Percentiles rank a stretch among this genome's conserved stretches.
phyloP scores from a whole-genome alignment of 2,113 vertebrate species.

The Osmerus eperlanus region DNA sequence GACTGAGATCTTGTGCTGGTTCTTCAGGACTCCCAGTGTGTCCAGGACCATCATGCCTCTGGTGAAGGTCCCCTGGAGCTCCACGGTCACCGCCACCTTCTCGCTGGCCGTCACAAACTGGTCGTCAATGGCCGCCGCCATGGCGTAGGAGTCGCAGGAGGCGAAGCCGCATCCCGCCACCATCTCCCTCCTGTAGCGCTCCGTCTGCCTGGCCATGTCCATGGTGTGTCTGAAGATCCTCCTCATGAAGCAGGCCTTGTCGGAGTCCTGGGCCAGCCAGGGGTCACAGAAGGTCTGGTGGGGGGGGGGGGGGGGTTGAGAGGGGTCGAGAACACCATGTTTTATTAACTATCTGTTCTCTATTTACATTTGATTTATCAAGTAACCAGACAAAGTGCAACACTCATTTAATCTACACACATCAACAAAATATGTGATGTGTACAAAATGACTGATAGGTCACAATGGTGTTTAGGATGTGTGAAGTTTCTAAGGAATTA shows the following conservation, averaged over 20 bases:
- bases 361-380: background rate
- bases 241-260: slow-evolving; percentile 72
- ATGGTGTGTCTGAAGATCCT: slow-evolving; percentile 57
- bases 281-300: slow-evolving; percentile 67
- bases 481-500: slow-evolving; percentile 34
- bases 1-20: slow-evolving; percentile 63
- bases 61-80: slow-evolving; percentile 57
- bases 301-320: background rate
- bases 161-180: slow-evolving; percentile 58
- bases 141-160: slow-evolving; percentile 71
- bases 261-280: slow-evolving; percentile 60
- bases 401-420: no score
- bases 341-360: background rate
- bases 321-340: background rate
- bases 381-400: no score
- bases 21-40: slow-evolving; percentile 55
- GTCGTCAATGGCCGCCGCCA: slow-evolving; percentile 70
- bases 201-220: background rate
- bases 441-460: no score
- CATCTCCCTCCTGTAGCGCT: slow-evolving; percentile 37
- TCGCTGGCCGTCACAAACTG: slow-evolving; percentile 47
- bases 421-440: no score
- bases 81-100: slow-evolving; percentile 59
- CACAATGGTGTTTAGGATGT: no score
- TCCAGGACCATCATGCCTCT: slow-evolving; percentile 74